phyloP scores from a whole-genome alignment of 2,113 vertebrate genomes.

The Brienomyrus longianalis region DNA sequence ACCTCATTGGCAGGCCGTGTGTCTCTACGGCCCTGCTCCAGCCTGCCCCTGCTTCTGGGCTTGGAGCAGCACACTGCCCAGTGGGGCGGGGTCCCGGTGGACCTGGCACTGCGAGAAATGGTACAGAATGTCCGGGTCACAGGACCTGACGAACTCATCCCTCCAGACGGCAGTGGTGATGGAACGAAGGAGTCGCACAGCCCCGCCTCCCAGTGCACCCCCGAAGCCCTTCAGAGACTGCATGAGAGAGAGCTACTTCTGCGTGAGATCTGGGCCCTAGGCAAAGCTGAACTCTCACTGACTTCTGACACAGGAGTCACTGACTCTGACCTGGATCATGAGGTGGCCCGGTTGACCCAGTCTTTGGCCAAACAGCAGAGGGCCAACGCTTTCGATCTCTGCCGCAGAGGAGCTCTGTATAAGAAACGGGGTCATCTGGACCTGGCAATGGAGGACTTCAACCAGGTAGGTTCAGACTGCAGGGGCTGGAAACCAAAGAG shows the following conservation, averaged over 20 bases:
- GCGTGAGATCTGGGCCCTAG: conserved; percentile 33
- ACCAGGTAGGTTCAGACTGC: conserved; percentile 52
- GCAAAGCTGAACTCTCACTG: conserved; percentile 37
- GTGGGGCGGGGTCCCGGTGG: conserved; percentile 39
- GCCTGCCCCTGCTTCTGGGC: conserved; percentile 47
- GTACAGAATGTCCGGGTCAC: conserved; percentile 37
- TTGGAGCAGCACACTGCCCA: conserved; percentile 47
- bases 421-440: conserved; percentile 61
- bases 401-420: conserved; percentile 57
- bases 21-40: conserved; percentile 31
- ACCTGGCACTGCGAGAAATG: conserved; percentile 34
- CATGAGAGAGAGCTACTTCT: background rate
- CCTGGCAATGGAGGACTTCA: conserved; percentile 57
- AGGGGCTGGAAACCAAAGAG: background rate
- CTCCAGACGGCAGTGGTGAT: background rate
- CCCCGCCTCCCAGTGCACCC: background rate
- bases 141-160: conserved; percentile 49
- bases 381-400: conserved; percentile 51
- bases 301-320: conserved; percentile 32
- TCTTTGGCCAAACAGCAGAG: conserved; percentile 42
- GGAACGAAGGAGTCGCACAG: background rate
- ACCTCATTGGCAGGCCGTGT: background rate
- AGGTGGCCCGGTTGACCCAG: conserved; percentile 47
- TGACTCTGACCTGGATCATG: conserved; percentile 41
- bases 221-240: background rate